phyloP scores from a whole-genome alignment of 2,888 invertebrate genomes.

The Prostheceraeus crozeri region DNA sequence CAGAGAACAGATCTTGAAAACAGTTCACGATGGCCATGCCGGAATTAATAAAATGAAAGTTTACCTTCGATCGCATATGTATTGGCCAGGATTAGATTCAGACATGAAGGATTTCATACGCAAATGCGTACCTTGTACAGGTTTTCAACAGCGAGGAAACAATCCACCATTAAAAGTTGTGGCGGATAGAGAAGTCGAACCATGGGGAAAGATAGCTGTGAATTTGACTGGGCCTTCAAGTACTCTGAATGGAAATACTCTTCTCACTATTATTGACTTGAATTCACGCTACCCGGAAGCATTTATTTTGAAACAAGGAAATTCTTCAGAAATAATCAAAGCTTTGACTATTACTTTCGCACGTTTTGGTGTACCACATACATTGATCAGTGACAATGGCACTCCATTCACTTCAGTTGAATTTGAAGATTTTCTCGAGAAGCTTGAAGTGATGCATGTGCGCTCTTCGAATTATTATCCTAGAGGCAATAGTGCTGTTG shows the following conservation, averaged over 20 bases:
- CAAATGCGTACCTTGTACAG: constrained; percentile 2
- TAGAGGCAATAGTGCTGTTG: too few species aligned
- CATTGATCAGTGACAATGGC: constrained; percentile 2
- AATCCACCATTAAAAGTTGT: not conserved
- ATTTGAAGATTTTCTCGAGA: constrained; percentile 17
- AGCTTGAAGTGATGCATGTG: too few species aligned
- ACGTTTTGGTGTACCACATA: not conserved
- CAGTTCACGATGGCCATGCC: too few species aligned
- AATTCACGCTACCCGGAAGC: constrained; percentile 9
- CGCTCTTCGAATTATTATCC: too few species aligned
- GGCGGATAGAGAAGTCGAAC: not conserved
- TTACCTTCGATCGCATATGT: constrained; percentile 1
- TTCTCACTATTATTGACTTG: constrained; percentile 11
- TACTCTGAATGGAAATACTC: constrained; percentile 11
- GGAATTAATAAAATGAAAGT: constrained; percentile 20
- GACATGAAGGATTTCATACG: not conserved
- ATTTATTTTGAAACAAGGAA: not conserved
- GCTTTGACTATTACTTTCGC: not conserved
- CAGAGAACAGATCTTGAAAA: too few species aligned
- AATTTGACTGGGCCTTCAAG: constrained; percentile 6
- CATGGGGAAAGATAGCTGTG: not conserved
- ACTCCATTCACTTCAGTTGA: constrained; percentile 9
- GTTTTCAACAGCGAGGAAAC: not conserved
- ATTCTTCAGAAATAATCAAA: not conserved
- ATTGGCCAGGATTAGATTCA: constrained; percentile 2